phyloP scores from a whole-genome alignment of 92 coral and sea anemone species.

The Pocillopora meandrina region DNA sequence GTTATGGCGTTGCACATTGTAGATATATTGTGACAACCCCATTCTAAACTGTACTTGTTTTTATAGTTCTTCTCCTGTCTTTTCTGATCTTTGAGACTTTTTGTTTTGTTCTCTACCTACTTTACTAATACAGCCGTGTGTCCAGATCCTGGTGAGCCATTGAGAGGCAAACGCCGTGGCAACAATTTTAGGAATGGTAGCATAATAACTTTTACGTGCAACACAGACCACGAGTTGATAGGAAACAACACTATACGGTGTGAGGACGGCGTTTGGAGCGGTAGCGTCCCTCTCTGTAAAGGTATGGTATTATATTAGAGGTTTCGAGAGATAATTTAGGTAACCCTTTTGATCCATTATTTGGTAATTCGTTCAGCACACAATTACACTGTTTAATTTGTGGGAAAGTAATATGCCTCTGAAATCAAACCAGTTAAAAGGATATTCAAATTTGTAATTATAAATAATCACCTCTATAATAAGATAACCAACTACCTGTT shows the following conservation, averaged over 20 bases:
- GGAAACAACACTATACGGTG: conserved; percentile 31
- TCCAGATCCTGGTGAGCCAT: neutral
- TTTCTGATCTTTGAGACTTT: neutral
- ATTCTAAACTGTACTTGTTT: neutral
- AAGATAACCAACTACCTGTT: too few species aligned
- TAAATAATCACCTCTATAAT: too few species aligned
- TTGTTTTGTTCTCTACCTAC: neutral
- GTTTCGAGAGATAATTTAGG: too few species aligned
- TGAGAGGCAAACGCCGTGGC: neutral
- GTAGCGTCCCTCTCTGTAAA: conserved; percentile 34
- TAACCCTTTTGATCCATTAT: too few species aligned
- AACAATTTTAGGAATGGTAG: conserved; percentile 47
- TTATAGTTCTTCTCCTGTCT: too few species aligned
- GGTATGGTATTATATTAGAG: neutral
- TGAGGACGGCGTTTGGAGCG: conserved; percentile 22
- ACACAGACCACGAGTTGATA: conserved; percentile 31
- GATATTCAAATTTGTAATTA: too few species aligned
- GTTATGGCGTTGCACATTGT: too few species aligned
- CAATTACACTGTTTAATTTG: too few species aligned
- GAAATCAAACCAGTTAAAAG: too few species aligned
- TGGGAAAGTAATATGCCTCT: too few species aligned
- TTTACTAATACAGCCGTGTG: conserved; percentile 5
- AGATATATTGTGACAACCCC: too few species aligned
- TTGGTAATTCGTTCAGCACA: too few species aligned
- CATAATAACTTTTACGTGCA: conserved; percentile 40